Base-by-base conservation (phyloP, 2,797 vertebrate species). In the Epinephelus awoara region DNA sequence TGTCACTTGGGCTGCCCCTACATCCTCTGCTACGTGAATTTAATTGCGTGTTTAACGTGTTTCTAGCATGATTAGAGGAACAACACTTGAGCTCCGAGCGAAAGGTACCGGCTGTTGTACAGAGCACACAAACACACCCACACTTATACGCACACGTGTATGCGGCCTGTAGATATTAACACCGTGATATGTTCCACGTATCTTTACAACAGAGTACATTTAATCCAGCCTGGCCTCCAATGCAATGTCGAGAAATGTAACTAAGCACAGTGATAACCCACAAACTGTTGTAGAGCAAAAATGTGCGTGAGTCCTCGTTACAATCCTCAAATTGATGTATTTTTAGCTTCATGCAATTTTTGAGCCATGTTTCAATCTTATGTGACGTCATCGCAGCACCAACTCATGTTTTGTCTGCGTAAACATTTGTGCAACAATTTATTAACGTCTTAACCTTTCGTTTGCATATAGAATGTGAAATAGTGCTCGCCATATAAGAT, bases 401-500 rank as follows among this genome's bases (percentile, higher is more conserved):
- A 38, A 74, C 46, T 50, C 34, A 0, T 77, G 75, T 82, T 85
- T 66, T 56, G 77, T 90, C 74, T 64, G 19, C 79, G 75, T 83
- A 78, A 85, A 82, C 75, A 76, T 83, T 72, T 85, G 90, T 92
- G 89, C 84, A 88, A 87, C 74, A 42, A 85, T 82, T 86, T 83
- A 83, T 87, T 73, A 67, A 70, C 67, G 71, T 92, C 87, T 61
- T 84, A 75, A 68, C n/a, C 72, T 92, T 88, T 75, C 75, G 76
- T 92, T 90, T 85, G 86, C 89, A 86, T 85, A 86, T 89, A 91
- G 88, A 90, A 92, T 89, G 93, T 94, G 71, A 89, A 89, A 47
- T 91, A 91, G 80, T 86, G 92, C 89, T 93, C 80, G 87, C 86
- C 89, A 81, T 93, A 88, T 91, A 91, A 90, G 87, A 89, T 88